Percentiles rank a stretch among this genome's conserved stretches.
These are phyloP conservation scores for Reticulitermes speratus DNA, from an alignment of 1,140 invertebrate genomes.

Conservation along the genomic window DNA sequence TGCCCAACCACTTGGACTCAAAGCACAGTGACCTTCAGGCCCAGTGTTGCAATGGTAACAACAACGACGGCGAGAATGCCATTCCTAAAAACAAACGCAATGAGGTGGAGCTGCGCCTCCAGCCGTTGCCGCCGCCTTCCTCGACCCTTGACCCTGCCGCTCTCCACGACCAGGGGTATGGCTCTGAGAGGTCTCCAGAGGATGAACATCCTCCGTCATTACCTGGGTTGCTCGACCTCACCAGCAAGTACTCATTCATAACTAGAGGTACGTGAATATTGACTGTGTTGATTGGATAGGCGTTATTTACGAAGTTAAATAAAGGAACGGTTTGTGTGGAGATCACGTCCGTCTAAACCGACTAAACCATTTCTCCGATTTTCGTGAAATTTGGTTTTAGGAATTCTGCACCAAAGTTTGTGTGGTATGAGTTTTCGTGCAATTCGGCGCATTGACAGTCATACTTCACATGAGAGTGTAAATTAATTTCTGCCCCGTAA, in stretches of 20 bases:
- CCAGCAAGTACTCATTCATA: slow-evolving; percentile 61
- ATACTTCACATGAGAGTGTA: no score
- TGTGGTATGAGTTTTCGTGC: no score
- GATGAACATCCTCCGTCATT: slow-evolving; percentile 68
- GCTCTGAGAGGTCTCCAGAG: slow-evolving; percentile 73
- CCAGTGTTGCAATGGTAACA: slow-evolving; percentile 45
- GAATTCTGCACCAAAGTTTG: no score
- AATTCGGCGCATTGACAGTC: no score
- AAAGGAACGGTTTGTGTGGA: no score
- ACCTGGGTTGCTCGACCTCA: slow-evolving; percentile 52
- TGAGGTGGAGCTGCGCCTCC: slow-evolving; percentile 35
- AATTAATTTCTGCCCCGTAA: no score
- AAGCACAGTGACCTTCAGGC: not conserved
- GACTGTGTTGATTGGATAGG: no score
- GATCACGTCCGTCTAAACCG: no score
- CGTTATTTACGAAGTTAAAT: no score
- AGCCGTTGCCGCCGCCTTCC: slow-evolving; percentile 4
- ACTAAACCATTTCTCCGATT: no score
- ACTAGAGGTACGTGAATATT: slow-evolving; percentile 54
- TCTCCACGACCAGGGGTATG: slow-evolving; percentile 73
- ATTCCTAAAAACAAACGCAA: slow-evolving; percentile 35
- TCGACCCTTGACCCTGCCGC: slow-evolving; percentile 36
- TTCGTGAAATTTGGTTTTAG: no score
- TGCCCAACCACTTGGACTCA: slow-evolving; percentile 66
- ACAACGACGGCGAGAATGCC: slow-evolving; percentile 59